Evolutionary conservation across 2,113 vertebrate species (phyloP), one percentile per base, ranked within the genome.

Genomic region (Sinocyclocheilus anophthalmus): DNA sequence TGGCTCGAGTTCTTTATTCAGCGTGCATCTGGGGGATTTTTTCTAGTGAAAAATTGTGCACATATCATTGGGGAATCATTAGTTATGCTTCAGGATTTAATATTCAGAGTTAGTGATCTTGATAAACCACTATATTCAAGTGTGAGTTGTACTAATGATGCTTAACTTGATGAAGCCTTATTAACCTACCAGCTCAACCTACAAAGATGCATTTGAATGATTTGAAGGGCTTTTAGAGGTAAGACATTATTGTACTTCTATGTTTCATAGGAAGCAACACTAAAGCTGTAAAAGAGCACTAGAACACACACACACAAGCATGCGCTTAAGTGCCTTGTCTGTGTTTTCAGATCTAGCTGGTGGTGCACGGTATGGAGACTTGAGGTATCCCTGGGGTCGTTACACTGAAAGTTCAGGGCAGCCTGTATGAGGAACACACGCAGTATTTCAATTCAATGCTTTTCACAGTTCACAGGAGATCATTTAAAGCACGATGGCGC

Each of bases 391-490:
- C 82, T 5, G 30, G 67, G 50, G 82, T 22, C 82, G 30, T 84
- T 42, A 14, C 82, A 73, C 82, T 24, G 11, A 84, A 39, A 84
- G 82, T 84, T 84, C 82, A 84, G 50, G 45, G 16, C n/a, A 67
- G 39, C 42, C 59, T 81, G n/a, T 48, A 45, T 48, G 24, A 67
- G 1, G 20, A 59, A 79, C 78, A 63, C 55, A 24, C 55, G 20
- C 77, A 61, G 16, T 12, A 61, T 61, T 77, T 42, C 55, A 80
- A 45, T 81, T 81, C 39, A 65, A 18, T 4, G 11, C 77, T 80
- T 80, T 80, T 80, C 77, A 80, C 77, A 63, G 77, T 80, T 80
- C 77, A 80, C 77, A 14, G 53, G 55, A 61, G 55, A 80, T 80
- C 30, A 61, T 61, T 80, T 80, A 61, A 63, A 14, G 77, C 55